phyloP scores from a whole-genome alignment of 2,888 invertebrate species.

The Yponomeuta cagnagella region DNA sequence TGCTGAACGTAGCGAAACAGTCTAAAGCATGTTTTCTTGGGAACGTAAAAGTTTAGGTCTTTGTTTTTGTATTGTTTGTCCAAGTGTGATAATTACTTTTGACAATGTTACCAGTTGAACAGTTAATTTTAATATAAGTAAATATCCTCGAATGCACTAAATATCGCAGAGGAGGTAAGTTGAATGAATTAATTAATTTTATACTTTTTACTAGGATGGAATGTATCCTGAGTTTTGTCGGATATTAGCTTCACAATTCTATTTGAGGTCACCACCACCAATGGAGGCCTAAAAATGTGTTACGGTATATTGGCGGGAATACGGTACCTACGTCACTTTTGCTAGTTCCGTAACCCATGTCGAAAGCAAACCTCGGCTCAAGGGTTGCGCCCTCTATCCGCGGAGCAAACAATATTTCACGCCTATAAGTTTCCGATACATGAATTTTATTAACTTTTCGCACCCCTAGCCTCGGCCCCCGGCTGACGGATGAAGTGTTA shows the following conservation, averaged over 20 bases:
- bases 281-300: neutral
- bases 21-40: neutral
- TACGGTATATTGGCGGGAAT: neutral
- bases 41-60: too few relatives aligned
- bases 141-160: too few relatives aligned
- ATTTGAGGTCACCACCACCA: too few relatives aligned
- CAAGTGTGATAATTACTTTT: too few relatives aligned
- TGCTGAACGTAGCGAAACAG: slow-evolving; percentile 8
- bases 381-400: slow-evolving; percentile 52
- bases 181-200: too few relatives aligned
- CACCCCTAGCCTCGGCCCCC: slow-evolving; percentile 36
- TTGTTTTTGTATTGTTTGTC: too few relatives aligned
- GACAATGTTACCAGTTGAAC: too few relatives aligned
- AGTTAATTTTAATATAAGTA: too few relatives aligned
- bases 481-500: slow-evolving; percentile 58
- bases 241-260: too few relatives aligned
- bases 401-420: slow-evolving; percentile 59
- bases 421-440: slow-evolving; percentile 74
- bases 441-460: slow-evolving; percentile 72
- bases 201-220: too few relatives aligned
- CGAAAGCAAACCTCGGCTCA: slow-evolving; percentile 19
- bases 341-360: neutral
- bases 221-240: too few relatives aligned
- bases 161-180: too few relatives aligned
- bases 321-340: neutral